Evolutionary conservation across 2,888 invertebrate genomes (phyloP), one percentile per base, ranked within the genome.

Genomic region (Ophion obscuratus): DNA sequence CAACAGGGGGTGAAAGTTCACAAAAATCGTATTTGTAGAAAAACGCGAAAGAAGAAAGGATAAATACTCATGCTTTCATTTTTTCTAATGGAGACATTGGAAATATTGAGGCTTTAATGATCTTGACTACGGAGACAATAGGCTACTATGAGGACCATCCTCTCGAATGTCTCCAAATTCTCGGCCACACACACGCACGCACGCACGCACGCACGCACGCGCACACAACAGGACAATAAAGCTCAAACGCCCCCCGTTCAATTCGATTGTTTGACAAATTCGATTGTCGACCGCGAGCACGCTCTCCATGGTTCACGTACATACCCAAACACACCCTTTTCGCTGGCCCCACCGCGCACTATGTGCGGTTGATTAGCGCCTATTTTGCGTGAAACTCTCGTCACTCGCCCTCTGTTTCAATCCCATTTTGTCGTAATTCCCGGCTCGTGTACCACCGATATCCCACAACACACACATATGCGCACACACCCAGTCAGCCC

Each of bases 201-300:
- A 53, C 2, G 64, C 27, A 53, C 10, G 11, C 47, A 53, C 9
- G n/a, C 11, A 17, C 2, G 2, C 14, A 53, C 64, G n/a, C 17
- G 40, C 31, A 64, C 24, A 64, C 7, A 36, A 7, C 36, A 24
- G 64, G n/a, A 68, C 76, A 27, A 24, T 47, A 80, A 86, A 83
- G 74, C 86, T 83, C 84, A 86, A 83, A 79, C 81, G 81, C 87
- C 87, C 88, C 88, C 88, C 89, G 87, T 88, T 83, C 89, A 91
- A 91, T 91, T 91, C 88, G 89, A 90, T 91, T 91, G 91, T 91
- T 91, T 89, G 91, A 88, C 88, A 90, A 91, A 91, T 91, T 91
- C 88, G 87, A 88, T 90, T 90, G 90, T 90, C 89, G 89, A 91
- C 90, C 89, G 88, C 87, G 88, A 84, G 78, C 79, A 81, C 80